Conservation (phyloP, 2,888 invertebrate genomes). For the Cheiracanthium punctorium region DNA sequence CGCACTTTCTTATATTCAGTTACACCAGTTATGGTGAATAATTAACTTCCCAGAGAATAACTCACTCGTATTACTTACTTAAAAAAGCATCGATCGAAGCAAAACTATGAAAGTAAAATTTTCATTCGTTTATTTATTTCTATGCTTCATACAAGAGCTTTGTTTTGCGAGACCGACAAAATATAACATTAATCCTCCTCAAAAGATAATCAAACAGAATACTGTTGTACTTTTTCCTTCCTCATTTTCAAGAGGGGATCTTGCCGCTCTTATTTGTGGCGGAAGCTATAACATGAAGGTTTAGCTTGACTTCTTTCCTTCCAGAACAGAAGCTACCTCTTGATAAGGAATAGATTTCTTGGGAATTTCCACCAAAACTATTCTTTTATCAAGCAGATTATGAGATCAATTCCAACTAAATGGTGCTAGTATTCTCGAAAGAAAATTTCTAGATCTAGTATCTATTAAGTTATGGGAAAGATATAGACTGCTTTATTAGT, state of each 20-base stretch:
- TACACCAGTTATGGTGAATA: no score
- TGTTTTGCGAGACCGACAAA: background rate
- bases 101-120: no score
- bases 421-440: background rate
- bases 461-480: background rate
- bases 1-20: no score
- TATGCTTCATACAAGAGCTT: background rate
- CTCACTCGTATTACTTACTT: no score
- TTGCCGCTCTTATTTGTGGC: constrained; percentile 3
- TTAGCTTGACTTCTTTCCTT: background rate
- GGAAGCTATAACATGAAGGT: constrained; percentile 24
- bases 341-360: background rate
- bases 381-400: background rate
- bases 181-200: background rate
- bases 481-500: background rate
- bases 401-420: background rate
- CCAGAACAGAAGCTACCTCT: background rate
- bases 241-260: background rate
- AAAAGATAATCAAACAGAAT: background rate
- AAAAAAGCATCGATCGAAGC: no score
- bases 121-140: no score
- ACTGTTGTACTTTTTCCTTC: background rate
- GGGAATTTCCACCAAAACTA: background rate
- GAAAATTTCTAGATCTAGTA: background rate
- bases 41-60: no score